phyloP scores from a whole-genome alignment of 2,113 vertebrate genomes.

The Amphilophus citrinellus region DNA sequence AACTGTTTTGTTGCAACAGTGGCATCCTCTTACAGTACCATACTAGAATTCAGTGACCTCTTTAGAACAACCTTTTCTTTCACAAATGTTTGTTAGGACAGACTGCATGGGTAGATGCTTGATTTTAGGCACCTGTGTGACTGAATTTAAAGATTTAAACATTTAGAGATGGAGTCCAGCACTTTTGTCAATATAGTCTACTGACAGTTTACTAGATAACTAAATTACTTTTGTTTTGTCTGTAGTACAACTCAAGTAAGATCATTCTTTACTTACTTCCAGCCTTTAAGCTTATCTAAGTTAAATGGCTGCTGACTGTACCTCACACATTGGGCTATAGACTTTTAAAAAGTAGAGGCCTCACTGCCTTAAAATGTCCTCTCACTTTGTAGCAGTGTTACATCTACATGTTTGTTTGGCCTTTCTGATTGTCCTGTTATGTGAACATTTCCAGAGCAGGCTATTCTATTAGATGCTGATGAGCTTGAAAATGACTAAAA shows the following conservation, averaged over 20 bases:
- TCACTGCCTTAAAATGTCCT: not conserved
- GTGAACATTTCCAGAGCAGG: not conserved
- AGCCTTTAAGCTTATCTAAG: not conserved
- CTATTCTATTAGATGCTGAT: not conserved
- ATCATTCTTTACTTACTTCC: not conserved
- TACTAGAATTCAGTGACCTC: too few species aligned
- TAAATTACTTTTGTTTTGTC: not conserved
- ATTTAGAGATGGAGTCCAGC: not conserved
- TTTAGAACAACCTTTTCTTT: too few species aligned
- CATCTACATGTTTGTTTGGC: not conserved
- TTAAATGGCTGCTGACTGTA: not conserved
- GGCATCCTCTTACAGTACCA: too few species aligned
- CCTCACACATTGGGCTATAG: not conserved
- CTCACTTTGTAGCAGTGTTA: not conserved
- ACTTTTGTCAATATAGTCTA: fast-evolving
- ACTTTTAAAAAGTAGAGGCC: too few species aligned
- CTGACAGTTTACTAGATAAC: not conserved
- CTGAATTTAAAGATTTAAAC: not conserved
- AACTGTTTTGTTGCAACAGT: not conserved
- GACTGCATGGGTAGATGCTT: not conserved
- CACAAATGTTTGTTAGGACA: not conserved
- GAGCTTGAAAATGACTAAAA: not conserved
- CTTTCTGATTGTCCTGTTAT: not conserved
- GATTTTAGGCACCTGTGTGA: not conserved
- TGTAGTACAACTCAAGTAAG: not conserved